These are phyloP conservation scores for Babylonia areolata DNA, from an alignment of 1,140 invertebrate genomes.

Conservation along the genomic window DNA sequence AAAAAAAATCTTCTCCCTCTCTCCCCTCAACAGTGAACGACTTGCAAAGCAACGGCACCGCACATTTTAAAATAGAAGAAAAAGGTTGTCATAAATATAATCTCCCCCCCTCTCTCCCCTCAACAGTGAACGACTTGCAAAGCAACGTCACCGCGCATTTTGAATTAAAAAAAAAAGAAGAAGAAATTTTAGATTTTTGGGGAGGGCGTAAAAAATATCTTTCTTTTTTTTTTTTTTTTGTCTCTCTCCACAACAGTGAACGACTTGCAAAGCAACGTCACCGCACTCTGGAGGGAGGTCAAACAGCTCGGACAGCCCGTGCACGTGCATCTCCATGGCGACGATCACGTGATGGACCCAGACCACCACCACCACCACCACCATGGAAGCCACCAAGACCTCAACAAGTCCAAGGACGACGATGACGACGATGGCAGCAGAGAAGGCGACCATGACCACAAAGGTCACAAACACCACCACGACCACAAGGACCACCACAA, in stretches of 20 bases:
- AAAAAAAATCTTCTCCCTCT: not conserved
- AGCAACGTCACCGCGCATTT: not conserved
- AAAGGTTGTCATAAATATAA: no score
- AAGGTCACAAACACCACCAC: not conserved
- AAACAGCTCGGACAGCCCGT: slow-evolving; percentile 26
- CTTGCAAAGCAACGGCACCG: not conserved
- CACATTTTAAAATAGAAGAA: no score
- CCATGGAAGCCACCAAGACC: not conserved
- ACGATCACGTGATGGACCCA: slow-evolving; percentile 23
- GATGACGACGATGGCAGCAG: not conserved
- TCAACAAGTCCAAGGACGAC: not conserved
- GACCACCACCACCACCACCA: not conserved
- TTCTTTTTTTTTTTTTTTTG: not conserved
- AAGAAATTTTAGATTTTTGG: no score
- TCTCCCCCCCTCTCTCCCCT: no score
- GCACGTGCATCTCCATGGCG: slow-evolving; percentile 37
- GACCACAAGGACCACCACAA: slow-evolving; percentile 24
- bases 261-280: slow-evolving; percentile 19
- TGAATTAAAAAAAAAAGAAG: no score
- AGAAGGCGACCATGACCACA: not conserved
- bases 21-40: not conserved
- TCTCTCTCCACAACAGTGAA: slow-evolving; percentile 18
- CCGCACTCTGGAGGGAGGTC: slow-evolving; percentile 29
- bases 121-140: not conserved
- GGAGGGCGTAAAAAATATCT: no score